These are phyloP conservation scores for Gobionotothen gibberifrons DNA, from an alignment of 2,797 vertebrate species.

Conservation along the genomic window DNA sequence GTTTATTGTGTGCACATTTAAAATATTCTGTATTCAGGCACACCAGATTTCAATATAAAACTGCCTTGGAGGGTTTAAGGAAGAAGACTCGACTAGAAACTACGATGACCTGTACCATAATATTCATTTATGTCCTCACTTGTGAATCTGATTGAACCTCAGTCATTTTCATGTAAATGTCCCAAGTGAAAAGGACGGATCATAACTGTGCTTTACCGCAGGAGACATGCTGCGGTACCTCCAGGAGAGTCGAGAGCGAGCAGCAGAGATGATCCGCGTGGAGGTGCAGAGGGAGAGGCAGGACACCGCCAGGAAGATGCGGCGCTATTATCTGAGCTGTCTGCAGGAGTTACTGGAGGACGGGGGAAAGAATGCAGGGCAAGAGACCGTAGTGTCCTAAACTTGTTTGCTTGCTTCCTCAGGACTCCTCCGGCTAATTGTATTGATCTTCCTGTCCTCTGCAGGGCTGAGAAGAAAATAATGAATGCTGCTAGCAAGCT, in stretches of 20 bases:
- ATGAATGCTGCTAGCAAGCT: conserved; percentile 94
- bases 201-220: conserved; percentile 51
- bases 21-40: not conserved
- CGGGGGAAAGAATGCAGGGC: conserved; percentile 87
- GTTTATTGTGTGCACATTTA: not conserved
- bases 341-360: conserved; percentile 94
- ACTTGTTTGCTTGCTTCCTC: conserved; percentile 34
- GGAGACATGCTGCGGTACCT: conserved; percentile 95
- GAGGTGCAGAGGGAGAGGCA: conserved; percentile 92
- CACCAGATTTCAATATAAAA: not conserved
- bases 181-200: not conserved
- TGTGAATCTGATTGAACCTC: not conserved
- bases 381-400: conserved; percentile 46
- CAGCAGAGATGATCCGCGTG: conserved; percentile 89
- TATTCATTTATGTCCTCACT: not conserved
- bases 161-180: not conserved
- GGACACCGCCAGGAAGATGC: conserved; percentile 93
- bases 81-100: not conserved
- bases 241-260: conserved; percentile 92
- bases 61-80: not conserved
- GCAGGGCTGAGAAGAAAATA: conserved; percentile 95
- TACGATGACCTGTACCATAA: not conserved
- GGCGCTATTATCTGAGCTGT: conserved; percentile 92
- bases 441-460: conserved; percentile 32
- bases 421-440: conserved; percentile 24